These are phyloP conservation scores for Chionodraco myersi DNA, from an alignment of 2,113 vertebrate species.

Conservation along the genomic window DNA sequence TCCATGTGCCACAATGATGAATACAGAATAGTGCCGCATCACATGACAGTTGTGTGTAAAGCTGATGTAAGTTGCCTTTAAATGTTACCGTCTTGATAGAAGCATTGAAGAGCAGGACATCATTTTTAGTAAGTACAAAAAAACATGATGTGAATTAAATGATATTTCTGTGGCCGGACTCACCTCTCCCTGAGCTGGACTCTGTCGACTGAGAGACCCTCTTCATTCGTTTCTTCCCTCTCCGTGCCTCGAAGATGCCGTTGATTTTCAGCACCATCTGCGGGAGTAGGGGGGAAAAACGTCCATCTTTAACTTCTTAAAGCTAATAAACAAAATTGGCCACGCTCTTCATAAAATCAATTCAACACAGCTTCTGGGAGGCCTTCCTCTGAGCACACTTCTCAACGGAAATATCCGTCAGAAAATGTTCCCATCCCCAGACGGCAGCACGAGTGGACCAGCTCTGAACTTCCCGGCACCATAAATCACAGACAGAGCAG, in stretches of 20 bases:
- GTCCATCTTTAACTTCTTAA: conserved; percentile 20
- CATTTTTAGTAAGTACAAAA: not conserved
- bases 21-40: too few species aligned
- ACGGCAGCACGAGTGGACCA: conserved; percentile 36
- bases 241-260: conserved; percentile 91
- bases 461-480: conserved; percentile 10
- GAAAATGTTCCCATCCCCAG: conserved; percentile 31
- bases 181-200: conserved; percentile 94
- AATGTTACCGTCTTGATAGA: too few species aligned
- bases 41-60: too few species aligned
- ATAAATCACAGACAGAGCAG: conserved; percentile 44
- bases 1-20: not conserved
- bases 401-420: conserved; percentile 39
- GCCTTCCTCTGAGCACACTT: conserved; percentile 32
- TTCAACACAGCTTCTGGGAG: conserved; percentile 31
- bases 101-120: too few species aligned
- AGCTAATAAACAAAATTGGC: conserved; percentile 25
- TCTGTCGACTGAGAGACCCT: conserved; percentile 93
- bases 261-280: conserved; percentile 97
- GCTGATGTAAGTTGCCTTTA: too few species aligned
- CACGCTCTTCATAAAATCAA: conserved; percentile 16
- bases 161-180: not conserved
- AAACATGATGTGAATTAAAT: not conserved
- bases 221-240: conserved; percentile 96
- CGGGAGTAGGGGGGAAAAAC: conserved; percentile 41